Evolutionary conservation across 64 coral and sea anemone species (phyloP), one percentile per base, ranked within the genome.

Genomic region (Pachyseris speciosa): DNA sequence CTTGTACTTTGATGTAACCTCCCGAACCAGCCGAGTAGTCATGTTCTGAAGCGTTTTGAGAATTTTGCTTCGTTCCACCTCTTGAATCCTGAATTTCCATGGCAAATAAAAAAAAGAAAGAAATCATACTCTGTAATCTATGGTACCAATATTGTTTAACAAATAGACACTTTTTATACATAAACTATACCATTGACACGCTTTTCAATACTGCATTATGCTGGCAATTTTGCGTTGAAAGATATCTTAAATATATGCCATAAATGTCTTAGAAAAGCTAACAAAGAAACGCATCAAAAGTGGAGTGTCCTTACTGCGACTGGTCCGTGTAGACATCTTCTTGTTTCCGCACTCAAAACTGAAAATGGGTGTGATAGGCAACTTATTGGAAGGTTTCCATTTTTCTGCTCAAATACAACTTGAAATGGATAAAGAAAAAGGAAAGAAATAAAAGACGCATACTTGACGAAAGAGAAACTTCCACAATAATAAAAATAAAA

Each of bases 1-100:
- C 67, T 59, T 87, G 44, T 2, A 87, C 13, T 53, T 87, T 87
- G 10, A 45, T 58, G 69, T 88, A 88, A 6, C 83, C 65, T 32
- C 41, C 22, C 25, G 83, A 69, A 19, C 64, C 29, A 17, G n/a
- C 27, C 37, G 20, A 40, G 63, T 86, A 86, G 40, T 86, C 83
- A 45, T 72, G 83, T 24, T 66, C 83, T 44, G 83, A 11, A 40
- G 63, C 24, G 11, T 53, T 37, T 48, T 30, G 44, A 16, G 78
- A 15, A 48, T 68, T 86, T 22, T 30, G 29, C 37, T 86, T 86
- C n/a, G 48, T 69, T 47, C 83, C 45, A 69, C 83, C 83, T 70
- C 83, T 66, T 52, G 63, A 66, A 48, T 86, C 83, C 83, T 86
- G 2, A 68, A 68, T 68, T 68, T 68, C 0, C 31, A 68, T 22